Evolutionary conservation across 2,113 vertebrate species (phyloP).

Genomic region (Bos javanicus): DNA sequence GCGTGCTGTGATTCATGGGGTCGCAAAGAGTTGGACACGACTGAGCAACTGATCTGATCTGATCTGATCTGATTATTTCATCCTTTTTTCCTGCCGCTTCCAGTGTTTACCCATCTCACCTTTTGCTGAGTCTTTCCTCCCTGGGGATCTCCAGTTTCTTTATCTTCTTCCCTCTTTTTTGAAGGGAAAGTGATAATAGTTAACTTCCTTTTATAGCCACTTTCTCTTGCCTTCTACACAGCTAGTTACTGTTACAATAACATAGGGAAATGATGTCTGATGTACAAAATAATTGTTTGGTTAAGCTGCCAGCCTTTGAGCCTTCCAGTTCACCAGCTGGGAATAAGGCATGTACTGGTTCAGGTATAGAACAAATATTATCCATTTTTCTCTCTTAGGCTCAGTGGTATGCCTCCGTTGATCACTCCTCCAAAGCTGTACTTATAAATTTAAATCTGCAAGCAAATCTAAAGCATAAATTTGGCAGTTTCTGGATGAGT

Average conservation of each 20-base stretch:
- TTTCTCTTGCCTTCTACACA: neutral
- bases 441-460: neutral
- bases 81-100: neutral
- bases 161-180: neutral
- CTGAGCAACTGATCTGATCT: no score
- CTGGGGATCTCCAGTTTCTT: neutral
- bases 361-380: neutral
- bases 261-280: neutral
- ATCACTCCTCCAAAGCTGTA: neutral
- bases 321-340: neutral
- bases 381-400: neutral
- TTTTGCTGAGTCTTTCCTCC: neutral
- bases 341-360: neutral
- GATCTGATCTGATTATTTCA: neutral
- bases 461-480: neutral
- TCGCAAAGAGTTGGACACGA: no score
- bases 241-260: neutral
- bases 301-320: neutral
- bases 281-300: neutral
- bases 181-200: neutral
- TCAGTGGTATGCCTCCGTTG: neutral
- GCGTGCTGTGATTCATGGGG: no score
- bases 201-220: neutral
- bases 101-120: neutral
- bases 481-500: neutral